Percentiles rank a stretch among this genome's conserved stretches.
Conservation (phyloP, 92 coral and sea anemone species). For the Paragorgia papillata region DNA sequence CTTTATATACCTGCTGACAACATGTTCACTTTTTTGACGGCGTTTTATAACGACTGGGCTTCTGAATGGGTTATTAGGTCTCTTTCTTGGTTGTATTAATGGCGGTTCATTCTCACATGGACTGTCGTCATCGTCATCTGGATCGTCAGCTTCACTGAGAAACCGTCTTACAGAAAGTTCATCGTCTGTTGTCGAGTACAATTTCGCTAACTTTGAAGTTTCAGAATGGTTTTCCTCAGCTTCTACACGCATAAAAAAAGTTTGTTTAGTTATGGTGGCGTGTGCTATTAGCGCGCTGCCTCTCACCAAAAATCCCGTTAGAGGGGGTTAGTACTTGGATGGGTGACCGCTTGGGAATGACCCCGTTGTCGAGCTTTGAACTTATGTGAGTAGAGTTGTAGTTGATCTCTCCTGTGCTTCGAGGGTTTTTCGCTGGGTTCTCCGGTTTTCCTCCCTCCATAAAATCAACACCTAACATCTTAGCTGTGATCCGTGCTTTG, state of each 20-base stretch:
- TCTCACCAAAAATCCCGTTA: too few relatives aligned
- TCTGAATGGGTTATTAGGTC: slow-evolving; percentile 26
- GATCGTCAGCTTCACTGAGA: background rate
- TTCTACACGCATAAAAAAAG: background rate
- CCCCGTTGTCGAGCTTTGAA: too few relatives aligned
- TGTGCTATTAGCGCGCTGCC: background rate
- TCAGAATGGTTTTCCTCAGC: background rate
- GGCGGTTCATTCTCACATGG: background rate
- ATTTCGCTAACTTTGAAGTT: slow-evolving; percentile 26
- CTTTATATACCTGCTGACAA: slow-evolving; percentile 38
- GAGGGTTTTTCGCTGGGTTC: too few relatives aligned
- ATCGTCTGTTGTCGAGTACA: background rate
- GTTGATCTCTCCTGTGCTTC: too few relatives aligned
- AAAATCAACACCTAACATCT: too few relatives aligned
- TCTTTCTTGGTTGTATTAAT: slow-evolving; percentile 8
- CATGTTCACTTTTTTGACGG: slow-evolving; percentile 2
- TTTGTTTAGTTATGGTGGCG: background rate
- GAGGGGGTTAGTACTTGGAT: too few relatives aligned
- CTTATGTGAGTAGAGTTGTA: too few relatives aligned
- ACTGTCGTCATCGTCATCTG: background rate
- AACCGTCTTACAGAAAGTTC: background rate
- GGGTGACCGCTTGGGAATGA: too few relatives aligned
- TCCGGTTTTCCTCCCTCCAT: too few relatives aligned
- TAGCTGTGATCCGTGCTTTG: too few relatives aligned
- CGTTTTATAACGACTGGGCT: slow-evolving; percentile 23